phyloP scores from a whole-genome alignment of 2,888 invertebrate species.

The Mythimna pallens region DNA sequence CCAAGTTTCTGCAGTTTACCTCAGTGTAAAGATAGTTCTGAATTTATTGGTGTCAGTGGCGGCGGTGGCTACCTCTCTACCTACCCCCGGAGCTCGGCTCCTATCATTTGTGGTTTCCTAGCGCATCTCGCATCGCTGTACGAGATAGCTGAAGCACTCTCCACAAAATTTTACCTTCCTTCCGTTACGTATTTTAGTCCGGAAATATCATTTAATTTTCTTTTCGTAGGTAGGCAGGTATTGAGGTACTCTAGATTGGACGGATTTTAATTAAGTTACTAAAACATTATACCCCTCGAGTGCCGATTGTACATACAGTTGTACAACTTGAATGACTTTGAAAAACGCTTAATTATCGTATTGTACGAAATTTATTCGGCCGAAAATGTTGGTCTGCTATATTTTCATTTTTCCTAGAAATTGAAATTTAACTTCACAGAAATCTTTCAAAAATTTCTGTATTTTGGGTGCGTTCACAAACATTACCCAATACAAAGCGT shows the following conservation, averaged over 20 bases:
- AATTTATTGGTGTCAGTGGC: conserved; percentile 66
- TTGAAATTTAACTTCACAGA: too few species aligned
- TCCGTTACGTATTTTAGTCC: conserved; percentile 40
- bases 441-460: too few species aligned
- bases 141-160: conserved; percentile 49
- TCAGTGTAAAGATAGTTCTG: conserved; percentile 61
- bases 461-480: too few species aligned
- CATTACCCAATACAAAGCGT: too few species aligned
- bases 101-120: conserved; percentile 58
- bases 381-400: too few species aligned
- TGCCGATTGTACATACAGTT: too few species aligned
- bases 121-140: conserved; percentile 39
- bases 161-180: conserved; percentile 46
- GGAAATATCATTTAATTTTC: conserved; percentile 47
- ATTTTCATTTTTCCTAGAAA: too few species aligned
- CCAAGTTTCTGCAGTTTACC: conserved; percentile 50
- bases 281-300: neutral
- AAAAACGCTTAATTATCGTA: too few species aligned
- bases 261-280: neutral
- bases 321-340: too few species aligned
- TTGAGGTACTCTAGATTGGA: neutral
- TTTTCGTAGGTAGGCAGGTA: neutral
- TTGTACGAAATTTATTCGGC: too few species aligned
- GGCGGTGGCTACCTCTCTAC: conserved; percentile 28
- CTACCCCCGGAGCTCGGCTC: conserved; percentile 28